Base-by-base conservation (phyloP, 1,140 invertebrate species). In the Archegozetes longisetosus region DNA sequence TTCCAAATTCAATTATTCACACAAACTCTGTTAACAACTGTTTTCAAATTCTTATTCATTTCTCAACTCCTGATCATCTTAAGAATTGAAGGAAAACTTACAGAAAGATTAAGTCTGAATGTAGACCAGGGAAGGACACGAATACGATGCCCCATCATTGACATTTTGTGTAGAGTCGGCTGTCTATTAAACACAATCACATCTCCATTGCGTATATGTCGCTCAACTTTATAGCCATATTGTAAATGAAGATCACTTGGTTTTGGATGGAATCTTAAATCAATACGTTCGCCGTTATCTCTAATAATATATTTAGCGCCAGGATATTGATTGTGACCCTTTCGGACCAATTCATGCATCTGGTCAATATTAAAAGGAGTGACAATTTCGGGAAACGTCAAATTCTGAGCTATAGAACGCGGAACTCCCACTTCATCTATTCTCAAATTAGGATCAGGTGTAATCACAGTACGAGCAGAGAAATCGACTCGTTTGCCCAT, bases 401-500 rank as follows among this genome's bases (percentile, higher is more conserved):
- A 78, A 75, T 99, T 99, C 71, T 98, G 94, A 6, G 96, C 96
- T 68, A 99, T 98, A 29, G 90, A 93, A 58, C 93, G 77, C 0
- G 96, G 96, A 0, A 99, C 93, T 52, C 96, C 96, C 47, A 99
- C 94, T 78, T 96, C 95, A 74, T 98, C 92, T 69, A 99, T 97
- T 61, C 90, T 80, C 32, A 99, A 76, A 76, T 98, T 99, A 0
- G 96, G 96, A 82, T 99, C 96, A 0, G 96, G 94, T 9, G 95
- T 98, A 69, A 99, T 99, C 63, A 99, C 96, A 69, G 95, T 99
- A 73, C 96, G 83, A 6, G 93, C 96, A 0, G 94, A 98, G 69
- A 99, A 99, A 68, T 99, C 96, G 0, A 99, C 96, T 77, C 96
- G 89, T 72, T 99, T 99, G 60, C 96, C 96, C 95, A 99, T 99